Percentiles rank a stretch among this genome's conserved stretches.
phyloP scores from a whole-genome alignment of 2,888 invertebrate genomes.

The Andrena bicolor region DNA sequence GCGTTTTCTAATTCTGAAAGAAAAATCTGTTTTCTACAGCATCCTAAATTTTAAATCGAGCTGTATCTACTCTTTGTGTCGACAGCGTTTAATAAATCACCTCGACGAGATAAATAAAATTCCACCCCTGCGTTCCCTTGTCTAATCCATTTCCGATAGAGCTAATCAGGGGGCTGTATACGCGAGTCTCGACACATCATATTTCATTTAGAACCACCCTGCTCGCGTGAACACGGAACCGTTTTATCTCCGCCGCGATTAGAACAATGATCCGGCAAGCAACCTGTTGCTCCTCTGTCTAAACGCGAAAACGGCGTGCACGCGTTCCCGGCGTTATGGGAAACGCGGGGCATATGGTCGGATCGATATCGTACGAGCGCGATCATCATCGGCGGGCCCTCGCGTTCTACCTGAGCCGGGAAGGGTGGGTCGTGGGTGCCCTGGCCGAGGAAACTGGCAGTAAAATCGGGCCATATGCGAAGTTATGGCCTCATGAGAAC shows the following conservation, averaged over 20 bases:
- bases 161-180: not conserved
- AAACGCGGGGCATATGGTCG: conserved; percentile 79
- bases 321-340: conserved; percentile 70
- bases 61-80: not conserved
- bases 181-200: conserved; percentile 13
- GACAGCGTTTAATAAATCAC: not conserved
- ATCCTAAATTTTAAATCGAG: not conserved
- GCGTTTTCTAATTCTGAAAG: too few relatives aligned
- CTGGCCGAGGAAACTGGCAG: conserved; percentile 56
- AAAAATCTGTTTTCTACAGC: not conserved
- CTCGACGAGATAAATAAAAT: not conserved
- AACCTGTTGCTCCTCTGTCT: conserved; percentile 74
- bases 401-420: conserved; percentile 65
- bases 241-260: conserved; percentile 58
- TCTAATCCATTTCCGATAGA: not conserved
- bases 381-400: conserved; percentile 62
- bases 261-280: conserved; percentile 53
- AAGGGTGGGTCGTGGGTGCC: conserved; percentile 63
- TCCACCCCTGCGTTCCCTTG: not conserved
- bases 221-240: conserved; percentile 55
- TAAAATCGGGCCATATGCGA: conserved; percentile 69
- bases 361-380: conserved; percentile 70
- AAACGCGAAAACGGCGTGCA: conserved; percentile 22
- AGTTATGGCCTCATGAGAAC: conserved; percentile 78
- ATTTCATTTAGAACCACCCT: conserved; percentile 28